Conservation (phyloP, 2,797 vertebrate species). For the Muraenolepis orangiensis region DNA sequence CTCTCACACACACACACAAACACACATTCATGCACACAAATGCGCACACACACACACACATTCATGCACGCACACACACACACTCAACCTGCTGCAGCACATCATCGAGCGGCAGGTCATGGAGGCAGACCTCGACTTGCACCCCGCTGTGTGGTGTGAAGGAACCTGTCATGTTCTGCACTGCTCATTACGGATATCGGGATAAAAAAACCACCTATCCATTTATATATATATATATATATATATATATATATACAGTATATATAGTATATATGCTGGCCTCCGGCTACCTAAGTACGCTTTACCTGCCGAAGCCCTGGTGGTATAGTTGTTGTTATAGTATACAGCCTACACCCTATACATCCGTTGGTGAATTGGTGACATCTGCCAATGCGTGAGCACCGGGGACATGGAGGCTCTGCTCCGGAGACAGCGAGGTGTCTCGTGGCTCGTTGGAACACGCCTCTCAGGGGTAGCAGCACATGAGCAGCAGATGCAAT, state of each 20-base stretch:
- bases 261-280: no score
- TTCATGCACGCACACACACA: neutral
- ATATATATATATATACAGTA: no score
- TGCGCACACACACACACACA: neutral
- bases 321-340: no score
- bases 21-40: neutral
- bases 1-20: neutral
- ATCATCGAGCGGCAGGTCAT: conserved; percentile 24
- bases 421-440: conserved; percentile 27
- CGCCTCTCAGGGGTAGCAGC: conserved; percentile 51
- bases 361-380: no score
- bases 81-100: neutral
- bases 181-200: conserved; percentile 29
- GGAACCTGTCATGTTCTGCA: conserved; percentile 22
- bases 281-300: no score
- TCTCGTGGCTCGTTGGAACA: conserved; percentile 33
- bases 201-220: no score
- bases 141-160: conserved; percentile 50
- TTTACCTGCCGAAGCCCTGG: no score
- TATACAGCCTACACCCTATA: no score
- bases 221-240: no score
- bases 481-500: conserved; percentile 55
- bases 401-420: no score
- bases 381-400: no score
- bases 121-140: conserved; percentile 46